Conservation (phyloP, 64 coral and sea anemone genomes). For the Astreopora myriophthalma region DNA sequence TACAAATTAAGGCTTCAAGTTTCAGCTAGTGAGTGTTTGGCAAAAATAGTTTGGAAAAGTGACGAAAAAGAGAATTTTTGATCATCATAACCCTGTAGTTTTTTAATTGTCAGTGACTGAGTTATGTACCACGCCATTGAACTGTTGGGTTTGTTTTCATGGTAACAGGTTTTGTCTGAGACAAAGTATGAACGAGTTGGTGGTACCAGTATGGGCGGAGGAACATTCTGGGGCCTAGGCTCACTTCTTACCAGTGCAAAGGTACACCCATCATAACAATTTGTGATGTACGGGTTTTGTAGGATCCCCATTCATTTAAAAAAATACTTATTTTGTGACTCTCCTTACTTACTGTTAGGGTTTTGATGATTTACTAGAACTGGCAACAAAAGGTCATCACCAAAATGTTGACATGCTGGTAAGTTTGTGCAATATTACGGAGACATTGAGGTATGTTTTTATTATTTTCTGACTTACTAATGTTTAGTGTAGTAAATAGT, state of each 20-base stretch:
- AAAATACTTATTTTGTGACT: neutral
- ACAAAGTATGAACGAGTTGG: slow-evolving; percentile 85
- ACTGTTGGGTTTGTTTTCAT: neutral
- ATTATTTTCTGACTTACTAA: no score
- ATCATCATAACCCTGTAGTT: no score
- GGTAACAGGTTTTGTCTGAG: slow-evolving; percentile 76
- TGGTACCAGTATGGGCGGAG: slow-evolving; percentile 96
- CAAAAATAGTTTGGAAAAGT: no score
- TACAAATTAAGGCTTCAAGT: no score
- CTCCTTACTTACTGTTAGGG: slow-evolving; percentile 36
- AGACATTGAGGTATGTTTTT: neutral
- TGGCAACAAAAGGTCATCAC: slow-evolving; percentile 88
- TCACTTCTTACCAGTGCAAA: slow-evolving; percentile 93
- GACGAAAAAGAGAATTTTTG: no score
- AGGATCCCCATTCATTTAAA: neutral
- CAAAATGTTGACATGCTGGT: slow-evolving; percentile 98
- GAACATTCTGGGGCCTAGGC: slow-evolving; percentile 96
- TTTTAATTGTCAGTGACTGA: no score
- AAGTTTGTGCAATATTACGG: neutral
- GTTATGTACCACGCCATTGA: neutral
- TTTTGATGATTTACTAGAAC: slow-evolving; percentile 94
- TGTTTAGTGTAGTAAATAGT: neutral
- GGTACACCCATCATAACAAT: slow-evolving; percentile 2
- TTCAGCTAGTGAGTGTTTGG: no score
- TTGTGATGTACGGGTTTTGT: neutral